These are phyloP conservation scores for Caenorhabditis macrosperma DNA, from an alignment of 2,888 invertebrate species.

Conservation along the genomic window DNA sequence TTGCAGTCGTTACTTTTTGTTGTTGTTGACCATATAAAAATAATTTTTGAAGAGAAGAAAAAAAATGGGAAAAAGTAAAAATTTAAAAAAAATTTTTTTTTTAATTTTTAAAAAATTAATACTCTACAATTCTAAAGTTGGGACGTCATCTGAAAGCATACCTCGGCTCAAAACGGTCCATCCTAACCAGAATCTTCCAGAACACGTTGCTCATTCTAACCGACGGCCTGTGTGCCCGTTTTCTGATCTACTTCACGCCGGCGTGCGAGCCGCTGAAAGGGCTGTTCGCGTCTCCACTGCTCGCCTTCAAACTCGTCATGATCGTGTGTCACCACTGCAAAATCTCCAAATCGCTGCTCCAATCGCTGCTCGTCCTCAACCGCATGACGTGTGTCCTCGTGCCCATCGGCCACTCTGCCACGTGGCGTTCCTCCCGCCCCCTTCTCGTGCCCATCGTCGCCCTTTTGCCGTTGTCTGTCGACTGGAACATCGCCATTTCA, in stretches of 20 bases:
- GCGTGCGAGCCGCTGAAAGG: not conserved
- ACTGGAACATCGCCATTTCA: conserved; percentile 32
- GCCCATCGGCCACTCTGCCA: not conserved
- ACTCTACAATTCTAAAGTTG: too few relatives aligned
- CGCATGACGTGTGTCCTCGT: conserved; percentile 35
- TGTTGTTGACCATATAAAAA: too few relatives aligned
- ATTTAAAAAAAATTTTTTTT: too few relatives aligned
- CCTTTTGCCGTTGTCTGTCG: conserved; percentile 8
- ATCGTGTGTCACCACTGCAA: conserved; percentile 12
- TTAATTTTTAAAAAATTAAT: not conserved
- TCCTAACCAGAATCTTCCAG: conserved; percentile 5
- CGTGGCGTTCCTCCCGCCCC: not conserved
- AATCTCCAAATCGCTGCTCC: conserved; percentile 20
- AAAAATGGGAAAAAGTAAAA: too few relatives aligned
- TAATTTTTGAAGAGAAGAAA: too few relatives aligned
- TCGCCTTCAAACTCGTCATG: conserved; percentile 23
- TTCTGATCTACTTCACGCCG: conserved; percentile 30
- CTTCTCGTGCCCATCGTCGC: not conserved
- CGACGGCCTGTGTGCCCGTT: conserved; percentile 1
- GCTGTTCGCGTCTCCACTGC: conserved; percentile 5
- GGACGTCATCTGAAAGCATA: too few relatives aligned
- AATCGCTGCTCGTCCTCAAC: conserved; percentile 25
- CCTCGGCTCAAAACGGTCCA: too few relatives aligned
- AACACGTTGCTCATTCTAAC: not conserved
- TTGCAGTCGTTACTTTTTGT: too few relatives aligned